A percentile compares a stretch with the other conserved stretches of the same genome.
Conservation (phyloP, 2,797 vertebrate species). For the Rhynchonycteris naso region DNA sequence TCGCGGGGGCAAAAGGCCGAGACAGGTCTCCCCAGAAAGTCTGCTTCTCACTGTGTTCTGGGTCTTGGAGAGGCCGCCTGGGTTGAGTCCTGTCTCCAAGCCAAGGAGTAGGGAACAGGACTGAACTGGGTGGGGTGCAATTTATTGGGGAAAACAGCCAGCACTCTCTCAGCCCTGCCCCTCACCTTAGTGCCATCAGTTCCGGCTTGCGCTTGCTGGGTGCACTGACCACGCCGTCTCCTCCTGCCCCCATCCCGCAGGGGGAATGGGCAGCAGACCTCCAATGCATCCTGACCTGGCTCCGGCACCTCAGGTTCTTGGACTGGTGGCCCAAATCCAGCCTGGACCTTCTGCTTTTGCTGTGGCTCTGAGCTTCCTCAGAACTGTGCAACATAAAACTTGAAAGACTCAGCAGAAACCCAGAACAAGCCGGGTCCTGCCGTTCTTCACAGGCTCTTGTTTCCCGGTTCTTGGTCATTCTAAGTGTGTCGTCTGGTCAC, state of each 20-base stretch:
- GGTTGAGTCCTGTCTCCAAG: not conserved
- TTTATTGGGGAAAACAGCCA: not conserved
- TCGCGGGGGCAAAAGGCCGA: not conserved
- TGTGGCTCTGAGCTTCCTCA: not conserved
- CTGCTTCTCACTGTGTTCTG: not conserved
- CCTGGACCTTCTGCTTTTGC: not conserved
- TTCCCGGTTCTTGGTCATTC: fast-evolving
- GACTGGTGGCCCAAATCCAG: no score
- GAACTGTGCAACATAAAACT: not conserved
- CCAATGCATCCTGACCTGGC: not conserved
- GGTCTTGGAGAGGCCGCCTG: not conserved
- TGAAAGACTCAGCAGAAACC: not conserved
- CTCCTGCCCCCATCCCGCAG: no score
- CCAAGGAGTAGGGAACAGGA: not conserved
- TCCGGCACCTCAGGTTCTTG: not conserved
- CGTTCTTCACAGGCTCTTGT: not conserved
- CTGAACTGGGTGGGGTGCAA: not conserved
- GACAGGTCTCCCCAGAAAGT: not conserved
- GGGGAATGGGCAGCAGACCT: not conserved
- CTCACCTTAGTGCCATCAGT: not conserved
- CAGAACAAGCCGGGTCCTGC: not conserved
- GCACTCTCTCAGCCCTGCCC: not conserved
- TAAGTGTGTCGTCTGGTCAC: not conserved
- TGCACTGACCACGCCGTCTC: not conserved
- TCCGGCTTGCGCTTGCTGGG: not conserved